These are phyloP conservation scores for Cylas formicarius DNA, from an alignment of 1,140 invertebrate species.

Conservation along the genomic window DNA sequence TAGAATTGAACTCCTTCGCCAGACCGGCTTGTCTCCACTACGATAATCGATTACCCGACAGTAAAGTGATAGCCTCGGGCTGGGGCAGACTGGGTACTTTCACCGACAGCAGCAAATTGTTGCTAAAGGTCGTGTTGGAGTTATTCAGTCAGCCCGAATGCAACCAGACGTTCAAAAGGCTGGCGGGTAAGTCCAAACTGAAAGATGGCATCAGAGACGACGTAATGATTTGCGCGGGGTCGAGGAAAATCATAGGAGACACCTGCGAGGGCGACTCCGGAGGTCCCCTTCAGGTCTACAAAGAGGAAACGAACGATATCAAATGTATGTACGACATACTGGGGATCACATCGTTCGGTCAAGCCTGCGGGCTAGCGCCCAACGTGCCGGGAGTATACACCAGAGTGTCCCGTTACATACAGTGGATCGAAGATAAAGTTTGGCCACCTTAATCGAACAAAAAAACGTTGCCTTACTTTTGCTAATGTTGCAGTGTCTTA, in stretches of 20 bases:
- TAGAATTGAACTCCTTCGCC: slow-evolving; percentile 44
- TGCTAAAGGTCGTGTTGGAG: slow-evolving; percentile 47
- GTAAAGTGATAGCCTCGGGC: slow-evolving; percentile 26
- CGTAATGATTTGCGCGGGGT: slow-evolving; percentile 61
- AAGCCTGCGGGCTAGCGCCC: slow-evolving; percentile 38
- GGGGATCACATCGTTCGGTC: slow-evolving; percentile 49
- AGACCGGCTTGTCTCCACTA: slow-evolving; percentile 56
- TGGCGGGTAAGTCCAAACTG: slow-evolving; percentile 33
- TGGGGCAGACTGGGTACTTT: slow-evolving; percentile 38
- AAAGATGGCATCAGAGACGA: slow-evolving; percentile 37
- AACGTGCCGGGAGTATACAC: slow-evolving; percentile 50
- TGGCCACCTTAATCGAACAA: slow-evolving; percentile 16
- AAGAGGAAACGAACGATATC: slow-evolving; percentile 22
- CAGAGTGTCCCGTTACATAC: slow-evolving; percentile 47
- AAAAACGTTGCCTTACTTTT: neutral
- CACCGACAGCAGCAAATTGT: slow-evolving; percentile 39
- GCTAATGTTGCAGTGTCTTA: neutral
- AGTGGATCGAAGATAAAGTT: slow-evolving; percentile 48
- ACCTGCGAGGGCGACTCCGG: slow-evolving; percentile 49
- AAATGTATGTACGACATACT: slow-evolving; percentile 47
- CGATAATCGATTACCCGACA: slow-evolving; percentile 8
- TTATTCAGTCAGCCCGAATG: slow-evolving; percentile 33
- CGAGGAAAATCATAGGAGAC: slow-evolving; percentile 34
- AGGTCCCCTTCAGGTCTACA: slow-evolving; percentile 42
- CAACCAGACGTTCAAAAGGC: slow-evolving; percentile 16